A percentile compares a stretch with the other conserved stretches of the same genome.
These are phyloP conservation scores for Lutjanus campechanus DNA, from an alignment of 2,797 vertebrate species.

Conservation along the genomic window DNA sequence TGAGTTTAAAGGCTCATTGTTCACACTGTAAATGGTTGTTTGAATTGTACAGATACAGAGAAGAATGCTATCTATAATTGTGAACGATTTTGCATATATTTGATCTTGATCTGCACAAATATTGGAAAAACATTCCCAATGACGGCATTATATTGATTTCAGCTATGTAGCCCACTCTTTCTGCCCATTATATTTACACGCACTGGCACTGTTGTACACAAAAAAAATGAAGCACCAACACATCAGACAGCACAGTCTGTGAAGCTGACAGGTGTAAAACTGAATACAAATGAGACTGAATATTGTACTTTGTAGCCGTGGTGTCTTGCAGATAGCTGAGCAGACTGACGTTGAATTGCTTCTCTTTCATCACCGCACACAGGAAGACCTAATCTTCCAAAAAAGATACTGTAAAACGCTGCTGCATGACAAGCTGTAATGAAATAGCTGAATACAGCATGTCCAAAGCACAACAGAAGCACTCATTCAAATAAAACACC, in stretches of 20 bases:
- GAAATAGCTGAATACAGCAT: not conserved
- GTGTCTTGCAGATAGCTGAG: not conserved
- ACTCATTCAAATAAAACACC: slow-evolving; percentile 22
- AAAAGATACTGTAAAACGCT: not conserved
- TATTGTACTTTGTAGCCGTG: slow-evolving; percentile 1
- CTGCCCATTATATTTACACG: not conserved
- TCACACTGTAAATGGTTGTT: too few relatives aligned
- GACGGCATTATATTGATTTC: slow-evolving; percentile 22
- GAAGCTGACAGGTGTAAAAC: slow-evolving; percentile 1
- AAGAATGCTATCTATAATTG: not conserved
- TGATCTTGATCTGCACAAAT: not conserved
- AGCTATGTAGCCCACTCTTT: not conserved
- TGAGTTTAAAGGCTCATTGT: too few relatives aligned
- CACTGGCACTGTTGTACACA: not conserved
- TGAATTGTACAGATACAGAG: not conserved
- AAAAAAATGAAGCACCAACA: not conserved
- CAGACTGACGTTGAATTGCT: not conserved
- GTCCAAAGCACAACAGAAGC: not conserved
- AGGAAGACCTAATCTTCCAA: not conserved
- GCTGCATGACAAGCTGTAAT: not conserved
- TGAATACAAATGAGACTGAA: slow-evolving; percentile 33
- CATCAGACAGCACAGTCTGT: slow-evolving; percentile 3
- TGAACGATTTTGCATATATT: not conserved
- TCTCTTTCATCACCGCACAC: slow-evolving; percentile 8
- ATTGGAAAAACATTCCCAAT: not conserved